These are phyloP conservation scores for Venustaconcha ellipsiformis DNA, from an alignment of 1,140 invertebrate species.

Conservation along the genomic window DNA sequence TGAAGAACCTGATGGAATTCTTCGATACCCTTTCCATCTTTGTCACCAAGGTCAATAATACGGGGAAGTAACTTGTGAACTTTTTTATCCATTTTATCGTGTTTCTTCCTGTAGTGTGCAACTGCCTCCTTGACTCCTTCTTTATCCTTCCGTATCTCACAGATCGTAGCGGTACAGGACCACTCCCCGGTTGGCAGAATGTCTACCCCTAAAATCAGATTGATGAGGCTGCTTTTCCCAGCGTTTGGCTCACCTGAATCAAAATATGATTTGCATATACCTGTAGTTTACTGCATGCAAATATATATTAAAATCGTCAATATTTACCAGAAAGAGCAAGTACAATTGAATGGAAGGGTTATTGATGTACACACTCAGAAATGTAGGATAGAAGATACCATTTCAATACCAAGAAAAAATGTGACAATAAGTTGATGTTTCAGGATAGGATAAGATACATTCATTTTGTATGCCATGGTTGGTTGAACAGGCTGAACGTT, in stretches of 20 bases:
- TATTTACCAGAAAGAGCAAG: no score
- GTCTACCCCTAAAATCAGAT: slow-evolving; percentile 43
- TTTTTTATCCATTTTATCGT: background rate
- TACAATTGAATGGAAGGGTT: no score
- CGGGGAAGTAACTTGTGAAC: background rate
- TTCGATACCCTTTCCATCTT: slow-evolving; percentile 1
- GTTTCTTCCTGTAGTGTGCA: background rate
- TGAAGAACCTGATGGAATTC: slow-evolving; percentile 15
- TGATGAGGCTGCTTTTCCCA: slow-evolving; percentile 55
- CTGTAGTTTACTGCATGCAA: no score
- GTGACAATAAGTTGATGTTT: no score
- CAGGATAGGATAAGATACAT: no score
- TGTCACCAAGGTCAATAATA: slow-evolving; percentile 4
- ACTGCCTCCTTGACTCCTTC: background rate
- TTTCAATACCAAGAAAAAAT: no score
- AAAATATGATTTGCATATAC: no score
- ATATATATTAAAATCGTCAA: no score
- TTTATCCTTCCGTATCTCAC: slow-evolving; percentile 40
- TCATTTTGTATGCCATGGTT: no score
- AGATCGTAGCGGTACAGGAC: slow-evolving; percentile 50
- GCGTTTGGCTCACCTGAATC: slow-evolving; percentile 45
- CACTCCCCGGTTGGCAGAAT: slow-evolving; percentile 49
- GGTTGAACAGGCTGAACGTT: no score
- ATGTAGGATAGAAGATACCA: no score
- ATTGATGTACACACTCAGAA: no score